phyloP scores from a whole-genome alignment of 2,113 vertebrate species.

The Erythrocercus mccallii region DNA sequence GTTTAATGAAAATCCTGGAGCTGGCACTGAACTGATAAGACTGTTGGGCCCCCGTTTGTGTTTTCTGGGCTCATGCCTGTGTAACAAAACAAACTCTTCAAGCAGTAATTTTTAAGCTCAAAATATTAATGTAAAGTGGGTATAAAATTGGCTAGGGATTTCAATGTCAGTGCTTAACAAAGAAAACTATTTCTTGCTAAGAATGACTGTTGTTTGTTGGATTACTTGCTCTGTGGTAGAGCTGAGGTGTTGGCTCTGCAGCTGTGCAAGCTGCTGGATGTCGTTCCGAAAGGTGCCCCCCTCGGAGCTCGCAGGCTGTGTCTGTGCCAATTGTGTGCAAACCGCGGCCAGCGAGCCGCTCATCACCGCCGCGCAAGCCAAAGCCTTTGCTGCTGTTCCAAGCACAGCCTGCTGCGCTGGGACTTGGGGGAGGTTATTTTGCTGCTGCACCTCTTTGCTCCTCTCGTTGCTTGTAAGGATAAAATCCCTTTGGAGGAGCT shows the following conservation, averaged over 20 bases:
- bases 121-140: background rate
- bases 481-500: background rate
- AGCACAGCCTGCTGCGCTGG: background rate
- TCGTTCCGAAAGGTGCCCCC: background rate
- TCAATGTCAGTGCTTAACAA: background rate
- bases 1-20: background rate
- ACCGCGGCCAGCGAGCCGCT: background rate
- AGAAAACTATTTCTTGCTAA: background rate
- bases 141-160: background rate
- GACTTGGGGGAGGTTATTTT: background rate
- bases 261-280: background rate
- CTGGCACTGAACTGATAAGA: background rate
- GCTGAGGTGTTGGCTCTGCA: background rate
- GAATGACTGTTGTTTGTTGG: background rate
- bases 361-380: background rate
- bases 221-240: background rate
- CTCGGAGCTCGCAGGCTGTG: background rate
- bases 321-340: rapidly evolving
- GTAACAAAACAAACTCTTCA: background rate
- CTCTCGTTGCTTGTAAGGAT: background rate
- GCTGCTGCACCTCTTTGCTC: background rate
- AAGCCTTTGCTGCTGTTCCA: background rate
- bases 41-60: background rate
- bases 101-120: background rate
- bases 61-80: background rate